phyloP scores from a whole-genome alignment of 1,140 invertebrate genomes.

The Sminthurinus signatus region DNA sequence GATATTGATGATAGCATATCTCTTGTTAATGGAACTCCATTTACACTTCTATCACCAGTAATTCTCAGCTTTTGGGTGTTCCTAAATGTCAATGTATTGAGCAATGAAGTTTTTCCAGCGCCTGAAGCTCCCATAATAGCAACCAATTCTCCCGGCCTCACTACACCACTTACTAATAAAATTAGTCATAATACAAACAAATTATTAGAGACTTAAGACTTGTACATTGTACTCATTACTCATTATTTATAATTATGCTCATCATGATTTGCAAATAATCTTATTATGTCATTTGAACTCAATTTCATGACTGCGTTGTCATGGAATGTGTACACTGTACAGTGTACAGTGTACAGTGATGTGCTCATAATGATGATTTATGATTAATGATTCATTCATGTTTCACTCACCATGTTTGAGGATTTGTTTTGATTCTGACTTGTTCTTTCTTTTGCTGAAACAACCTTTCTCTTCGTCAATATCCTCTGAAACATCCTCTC shows the following conservation, averaged over 20 bases:
- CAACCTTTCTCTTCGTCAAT: background rate
- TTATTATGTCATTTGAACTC: no score
- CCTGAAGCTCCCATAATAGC: constrained; percentile 85
- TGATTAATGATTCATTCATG: no score
- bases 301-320: no score
- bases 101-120: constrained; percentile 89
- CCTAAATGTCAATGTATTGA: constrained; percentile 83
- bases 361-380: no score
- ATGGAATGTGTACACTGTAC: no score
- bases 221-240: no score
- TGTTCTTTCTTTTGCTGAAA: constrained; percentile 7
- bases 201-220: background rate
- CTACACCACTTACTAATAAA: constrained; percentile 69
- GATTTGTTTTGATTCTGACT: constrained; percentile 46
- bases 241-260: no score
- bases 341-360: no score
- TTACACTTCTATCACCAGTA: constrained; percentile 54
- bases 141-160: constrained; percentile 78
- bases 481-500: background rate
- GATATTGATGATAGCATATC: constrained; percentile 46
- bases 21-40: constrained; percentile 7
- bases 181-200: constrained; percentile 2
- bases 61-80: constrained; percentile 60
- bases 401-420: constrained; percentile 54
- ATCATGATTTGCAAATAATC: no score